A percentile compares a stretch with the other conserved stretches of the same genome.
These are phyloP conservation scores for Enteromius fasciolatus DNA, from an alignment of 2,797 vertebrate genomes.

Conservation along the genomic window DNA sequence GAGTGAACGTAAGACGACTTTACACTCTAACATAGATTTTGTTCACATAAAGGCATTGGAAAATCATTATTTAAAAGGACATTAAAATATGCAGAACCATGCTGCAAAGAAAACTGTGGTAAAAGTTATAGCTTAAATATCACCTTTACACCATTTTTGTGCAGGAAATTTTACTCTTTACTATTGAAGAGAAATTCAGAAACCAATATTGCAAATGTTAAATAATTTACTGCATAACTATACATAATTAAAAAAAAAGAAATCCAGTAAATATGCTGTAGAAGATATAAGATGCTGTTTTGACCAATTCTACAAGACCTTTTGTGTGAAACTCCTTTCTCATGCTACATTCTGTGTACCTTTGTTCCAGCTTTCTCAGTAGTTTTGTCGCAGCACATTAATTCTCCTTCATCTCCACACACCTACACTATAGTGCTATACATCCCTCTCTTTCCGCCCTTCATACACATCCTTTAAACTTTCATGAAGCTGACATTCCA, in stretches of 20 bases:
- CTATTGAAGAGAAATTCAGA: background rate
- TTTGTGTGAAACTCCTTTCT: background rate
- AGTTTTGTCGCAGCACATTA: slow-evolving; percentile 32
- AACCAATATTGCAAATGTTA: background rate
- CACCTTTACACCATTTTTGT: background rate
- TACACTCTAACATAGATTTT: background rate
- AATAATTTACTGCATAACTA: background rate
- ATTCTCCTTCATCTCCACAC: slow-evolving; percentile 35
- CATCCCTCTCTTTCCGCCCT: slow-evolving; percentile 5
- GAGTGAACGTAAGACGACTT: background rate
- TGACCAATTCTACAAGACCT: background rate
- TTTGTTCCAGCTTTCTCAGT: background rate
- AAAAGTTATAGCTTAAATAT: background rate
- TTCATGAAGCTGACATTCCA: background rate
- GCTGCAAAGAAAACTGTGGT: background rate
- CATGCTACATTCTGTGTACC: background rate
- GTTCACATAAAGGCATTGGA: background rate
- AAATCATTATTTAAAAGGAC: background rate
- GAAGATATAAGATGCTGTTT: background rate
- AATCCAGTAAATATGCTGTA: background rate
- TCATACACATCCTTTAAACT: slow-evolving; percentile 33
- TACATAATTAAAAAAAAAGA: background rate
- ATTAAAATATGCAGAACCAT: background rate
- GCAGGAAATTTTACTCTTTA: background rate
- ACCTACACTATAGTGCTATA: background rate